Evolutionary conservation across 2,113 vertebrate species (phyloP), one percentile per base, ranked within the genome.

Genomic region (Grus americana): DNA sequence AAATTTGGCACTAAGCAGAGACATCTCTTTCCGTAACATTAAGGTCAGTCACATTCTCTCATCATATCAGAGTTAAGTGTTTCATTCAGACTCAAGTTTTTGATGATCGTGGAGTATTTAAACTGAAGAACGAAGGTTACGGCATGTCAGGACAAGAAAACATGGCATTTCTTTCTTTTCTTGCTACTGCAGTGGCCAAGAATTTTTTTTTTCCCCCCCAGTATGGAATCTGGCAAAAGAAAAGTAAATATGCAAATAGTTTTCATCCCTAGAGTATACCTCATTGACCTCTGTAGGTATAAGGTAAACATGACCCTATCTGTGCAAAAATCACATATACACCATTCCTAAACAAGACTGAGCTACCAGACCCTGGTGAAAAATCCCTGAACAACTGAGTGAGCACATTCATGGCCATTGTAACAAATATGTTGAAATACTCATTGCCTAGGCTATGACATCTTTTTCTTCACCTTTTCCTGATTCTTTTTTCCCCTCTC

Each of bases 61-160:
- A 71, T 59, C 70, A 3, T 5, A 79, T 68, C 32, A 74, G 38
- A 95, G 54, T 57, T 57, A 65, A 93, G 70, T 58, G 54, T 15
- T 55, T 92, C 78, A 58, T 88, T 93, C 71, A 86, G 73, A 75
- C 27, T 91, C 55, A 89, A 92, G 71, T 62, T 95, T 85, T 54
- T 82, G 44, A 93, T 88, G 54, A 79, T 90, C 30, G 44, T 90
- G 67, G 34, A 94, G 46, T 38, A 74, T 57, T 85, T 79, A 65
- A 86, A 47, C 62, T 42, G 54, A 73, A 93, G 30, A 79, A 72
- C 11, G 7, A 84, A 94, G 65, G 54, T 75, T 85, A 72, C 49
- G 44, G 44, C 9, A 49, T 9, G 9, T 72, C 49, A 81, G 66
- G 84, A 71, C 36, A 94, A 84, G 70, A 85, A 81, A 94, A 59